Base-by-base conservation (phyloP, 2,797 vertebrate genomes). In the Manis crassicaudata region DNA sequence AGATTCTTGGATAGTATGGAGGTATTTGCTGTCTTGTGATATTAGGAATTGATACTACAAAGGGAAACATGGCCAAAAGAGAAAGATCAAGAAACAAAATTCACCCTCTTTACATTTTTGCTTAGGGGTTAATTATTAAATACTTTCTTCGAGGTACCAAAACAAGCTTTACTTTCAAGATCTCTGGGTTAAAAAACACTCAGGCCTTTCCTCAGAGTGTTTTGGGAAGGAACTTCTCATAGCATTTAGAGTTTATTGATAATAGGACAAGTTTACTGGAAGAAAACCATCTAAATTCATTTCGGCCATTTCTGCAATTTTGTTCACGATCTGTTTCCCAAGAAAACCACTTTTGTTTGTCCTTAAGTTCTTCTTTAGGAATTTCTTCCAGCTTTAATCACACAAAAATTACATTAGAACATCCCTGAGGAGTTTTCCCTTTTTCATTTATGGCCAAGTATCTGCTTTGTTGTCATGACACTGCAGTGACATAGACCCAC, bases 241-340 rank as follows among this genome's bases (percentile, higher is more conserved):
- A 88, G 1, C 11, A n/a, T 37, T 88, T 68, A 58, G 13, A 5
- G 7, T 85, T 92, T 82, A 82, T 85, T 90, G 2, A 75, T 13
- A 68, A 63, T 54, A 50, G 32, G 37, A 43, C 10, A 63, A 12
- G 2, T 86, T 25, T 90, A 9, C 68, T 89, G 4, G 10, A 60
- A 88, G 52, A 56, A 86, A 90, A 65, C 10, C 46, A 68, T 77
- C 25, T 83, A 54, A 89, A 95, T 87, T 58, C 6, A 92, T 70
- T 86, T 94, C 65, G 25, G 5, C 7, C 3, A 60, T 93, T 73
- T 63, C 60, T 96, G 63, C 20, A 79, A 3, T 77, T 93, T 87
- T 60, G 5, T 54, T 43, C 23, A 23, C 52, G 12, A 77, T 35
- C 29, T 92, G 14, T 84, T 85, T 37, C 14, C 10, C 13, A 63